Percentiles rank a stretch among this genome's conserved stretches.
Conservation (phyloP, 35 echinoderm and acorn worm genomes). For the Heliocidaris erythrogramma region DNA sequence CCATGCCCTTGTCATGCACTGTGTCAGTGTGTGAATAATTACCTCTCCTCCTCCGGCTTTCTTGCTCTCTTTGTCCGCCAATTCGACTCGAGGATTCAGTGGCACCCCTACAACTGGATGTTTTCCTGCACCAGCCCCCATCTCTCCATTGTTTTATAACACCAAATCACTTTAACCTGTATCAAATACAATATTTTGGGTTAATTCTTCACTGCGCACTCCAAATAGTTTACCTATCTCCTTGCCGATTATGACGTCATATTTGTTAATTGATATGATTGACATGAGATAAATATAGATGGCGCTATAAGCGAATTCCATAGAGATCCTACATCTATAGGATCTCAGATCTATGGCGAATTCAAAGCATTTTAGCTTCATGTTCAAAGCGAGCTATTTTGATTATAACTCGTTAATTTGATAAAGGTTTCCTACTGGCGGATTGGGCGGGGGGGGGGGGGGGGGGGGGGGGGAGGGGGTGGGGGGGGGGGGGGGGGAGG, state of each 20-base stretch:
- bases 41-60: constrained; percentile 63
- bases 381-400: too few relatives aligned
- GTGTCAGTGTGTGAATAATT: not conserved
- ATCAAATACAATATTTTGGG: not conserved
- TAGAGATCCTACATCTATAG: too few relatives aligned
- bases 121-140: constrained; percentile 90
- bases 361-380: too few relatives aligned
- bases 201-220: not conserved
- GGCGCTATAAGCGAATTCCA: not conserved
- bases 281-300: not conserved
- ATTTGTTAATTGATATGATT: not conserved
- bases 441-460: too few relatives aligned
- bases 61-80: constrained; percentile 79
- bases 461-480: too few relatives aligned
- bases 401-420: too few relatives aligned
- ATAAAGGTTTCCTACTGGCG: too few relatives aligned
- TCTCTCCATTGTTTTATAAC: constrained; percentile 2
- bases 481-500: too few relatives aligned
- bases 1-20: not conserved
- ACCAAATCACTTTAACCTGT: not conserved
- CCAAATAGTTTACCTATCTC: constrained; percentile 54
- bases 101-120: constrained; percentile 83
- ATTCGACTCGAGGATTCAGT: constrained; percentile 79
- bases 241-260: constrained; percentile 79
- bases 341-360: too few relatives aligned